These are phyloP conservation scores for Thymallus thymallus DNA, from an alignment of 2,113 vertebrate species.

Conservation along the genomic window DNA sequence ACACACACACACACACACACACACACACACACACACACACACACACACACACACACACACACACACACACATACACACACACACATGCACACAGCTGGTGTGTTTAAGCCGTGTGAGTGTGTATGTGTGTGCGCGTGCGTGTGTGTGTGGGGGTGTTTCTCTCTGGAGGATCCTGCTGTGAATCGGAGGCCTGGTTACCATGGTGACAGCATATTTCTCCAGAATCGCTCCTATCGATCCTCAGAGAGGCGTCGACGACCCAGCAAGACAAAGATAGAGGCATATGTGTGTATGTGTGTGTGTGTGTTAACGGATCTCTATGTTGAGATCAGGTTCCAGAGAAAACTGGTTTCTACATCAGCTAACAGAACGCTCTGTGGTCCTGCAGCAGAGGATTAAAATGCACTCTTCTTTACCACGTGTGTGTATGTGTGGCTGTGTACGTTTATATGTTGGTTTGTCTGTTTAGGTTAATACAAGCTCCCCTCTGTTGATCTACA, in stretches of 20 bases:
- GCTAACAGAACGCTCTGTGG: too few relatives aligned
- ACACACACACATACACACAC: too few relatives aligned
- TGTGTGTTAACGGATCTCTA: not conserved
- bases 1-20: too few relatives aligned
- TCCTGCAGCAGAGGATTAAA: not conserved
- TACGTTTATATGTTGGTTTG: conserved; percentile 1
- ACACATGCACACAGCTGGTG: too few relatives aligned
- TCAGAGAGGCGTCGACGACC: not conserved
- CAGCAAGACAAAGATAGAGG: not conserved
- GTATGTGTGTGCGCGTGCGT: too few relatives aligned
- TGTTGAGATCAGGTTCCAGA: not conserved
- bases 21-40: too few relatives aligned
- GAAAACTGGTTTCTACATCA: not conserved
- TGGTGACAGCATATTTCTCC: conserved; percentile 10
- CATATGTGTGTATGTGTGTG: too few relatives aligned
- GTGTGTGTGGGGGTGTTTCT: not conserved
- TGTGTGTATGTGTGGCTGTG: conserved; percentile 5
- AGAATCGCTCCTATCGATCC: conserved; percentile 9
- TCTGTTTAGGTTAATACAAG: not conserved
- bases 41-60: too few relatives aligned
- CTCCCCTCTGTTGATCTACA: too few relatives aligned
- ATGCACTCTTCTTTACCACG: conserved; percentile 63
- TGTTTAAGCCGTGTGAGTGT: too few relatives aligned
- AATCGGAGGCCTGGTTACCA: conserved; percentile 7
- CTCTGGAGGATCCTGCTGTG: conserved; percentile 1